phyloP scores from a whole-genome alignment of 2,888 invertebrate genomes.

The Clivina fossor region DNA sequence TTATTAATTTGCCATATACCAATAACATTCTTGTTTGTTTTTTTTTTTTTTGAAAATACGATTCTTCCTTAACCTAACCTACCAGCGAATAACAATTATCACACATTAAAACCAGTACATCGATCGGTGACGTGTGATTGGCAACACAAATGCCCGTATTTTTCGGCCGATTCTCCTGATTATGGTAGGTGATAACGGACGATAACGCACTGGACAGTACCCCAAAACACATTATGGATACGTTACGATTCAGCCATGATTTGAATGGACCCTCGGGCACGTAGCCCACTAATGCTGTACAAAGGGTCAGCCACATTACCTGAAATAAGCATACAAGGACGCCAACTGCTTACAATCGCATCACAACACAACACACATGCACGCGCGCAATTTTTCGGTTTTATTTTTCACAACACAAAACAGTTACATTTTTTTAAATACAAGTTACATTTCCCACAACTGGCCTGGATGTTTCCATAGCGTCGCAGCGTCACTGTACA shows the following conservation, averaged over 20 bases:
- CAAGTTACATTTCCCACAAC: too few species aligned
- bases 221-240: constrained; percentile 88
- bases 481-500: constrained; percentile 37
- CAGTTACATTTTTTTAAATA: too few species aligned
- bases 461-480: too few species aligned
- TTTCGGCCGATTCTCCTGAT: constrained; percentile 81
- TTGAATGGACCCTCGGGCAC: constrained; percentile 78
- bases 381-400: too few species aligned
- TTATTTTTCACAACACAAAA: too few species aligned
- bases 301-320: constrained; percentile 85
- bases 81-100: constrained; percentile 98
- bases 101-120: constrained; percentile 94
- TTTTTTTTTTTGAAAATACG: too few species aligned
- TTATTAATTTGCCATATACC: too few species aligned
- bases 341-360: constrained; percentile 28
- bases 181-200: constrained; percentile 83
- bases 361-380: constrained; percentile 11
- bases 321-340: constrained; percentile 52
- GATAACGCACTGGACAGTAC: constrained; percentile 91
- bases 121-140: constrained; percentile 98
- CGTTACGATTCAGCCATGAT: constrained; percentile 74
- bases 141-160: constrained; percentile 94
- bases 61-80: constrained; percentile 52
- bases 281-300: constrained; percentile 85
- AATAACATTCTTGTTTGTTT: too few species aligned